A percentile compares a stretch with the other conserved stretches of the same genome.
phyloP scores from a whole-genome alignment of 2,797 vertebrate species.

The Myotis daubentonii region DNA sequence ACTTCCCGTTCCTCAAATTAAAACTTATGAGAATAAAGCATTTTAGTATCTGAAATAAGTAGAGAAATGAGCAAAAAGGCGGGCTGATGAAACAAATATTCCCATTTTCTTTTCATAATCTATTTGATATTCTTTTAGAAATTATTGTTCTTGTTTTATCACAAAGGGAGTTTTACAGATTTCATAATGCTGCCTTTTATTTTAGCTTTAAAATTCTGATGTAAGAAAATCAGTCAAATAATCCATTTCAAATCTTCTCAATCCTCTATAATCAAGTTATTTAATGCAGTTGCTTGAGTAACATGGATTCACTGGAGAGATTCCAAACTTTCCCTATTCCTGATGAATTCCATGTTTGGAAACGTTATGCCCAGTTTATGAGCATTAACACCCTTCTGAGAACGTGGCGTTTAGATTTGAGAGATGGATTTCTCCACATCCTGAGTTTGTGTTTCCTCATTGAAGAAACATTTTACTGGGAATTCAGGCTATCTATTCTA shows the following conservation, averaged over 20 bases:
- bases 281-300: slow-evolving; percentile 52
- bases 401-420: neutral
- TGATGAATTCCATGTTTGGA: slow-evolving; percentile 26
- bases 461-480: neutral
- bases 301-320: slow-evolving; percentile 33
- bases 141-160: neutral
- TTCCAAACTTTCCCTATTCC: neutral
- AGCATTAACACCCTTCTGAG: neutral
- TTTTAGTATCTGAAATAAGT: neutral
- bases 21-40: neutral
- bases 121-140: neutral
- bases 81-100: neutral
- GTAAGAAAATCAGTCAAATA: neutral
- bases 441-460: neutral
- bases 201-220: slow-evolving; percentile 33
- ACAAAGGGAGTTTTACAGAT: neutral
- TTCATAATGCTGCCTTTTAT: slow-evolving; percentile 1
- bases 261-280: neutral
- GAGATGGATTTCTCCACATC: neutral
- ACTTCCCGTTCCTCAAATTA: neutral
- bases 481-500: neutral
- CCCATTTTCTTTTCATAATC: neutral
- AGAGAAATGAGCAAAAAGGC: neutral
- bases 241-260: slow-evolving; percentile 14
- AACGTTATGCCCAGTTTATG: neutral